phyloP scores from a whole-genome alignment of 2,888 invertebrate species.

The Teleiodes luculella region DNA sequence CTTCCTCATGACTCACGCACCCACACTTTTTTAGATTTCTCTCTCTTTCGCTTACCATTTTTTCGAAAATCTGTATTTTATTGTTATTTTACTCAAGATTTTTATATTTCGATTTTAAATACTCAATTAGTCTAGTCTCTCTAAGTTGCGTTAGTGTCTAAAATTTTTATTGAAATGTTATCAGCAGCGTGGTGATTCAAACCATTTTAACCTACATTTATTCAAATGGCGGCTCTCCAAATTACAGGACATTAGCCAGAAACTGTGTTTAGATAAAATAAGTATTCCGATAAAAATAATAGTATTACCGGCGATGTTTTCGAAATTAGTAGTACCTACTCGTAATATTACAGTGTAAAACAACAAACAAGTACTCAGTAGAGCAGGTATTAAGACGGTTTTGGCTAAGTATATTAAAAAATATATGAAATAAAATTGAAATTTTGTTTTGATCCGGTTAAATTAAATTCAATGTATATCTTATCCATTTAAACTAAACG shows the following conservation, averaged over 20 bases:
- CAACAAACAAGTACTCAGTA: constrained; percentile 17
- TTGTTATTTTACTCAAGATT: too few relatives aligned
- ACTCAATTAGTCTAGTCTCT: neutral
- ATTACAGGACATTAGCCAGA: constrained; percentile 12
- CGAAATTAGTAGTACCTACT: constrained; percentile 6
- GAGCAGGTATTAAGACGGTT: too few relatives aligned
- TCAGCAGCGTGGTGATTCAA: constrained; percentile 1
- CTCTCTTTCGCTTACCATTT: too few relatives aligned
- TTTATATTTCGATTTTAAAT: neutral
- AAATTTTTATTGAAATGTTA: neutral
- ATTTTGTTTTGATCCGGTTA: too few relatives aligned
- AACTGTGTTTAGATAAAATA: constrained; percentile 17
- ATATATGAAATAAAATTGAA: too few relatives aligned
- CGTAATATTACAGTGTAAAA: constrained; percentile 8
- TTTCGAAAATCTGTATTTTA: too few relatives aligned
- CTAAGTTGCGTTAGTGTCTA: neutral
- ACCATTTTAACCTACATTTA: constrained; percentile 14
- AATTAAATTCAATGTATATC: too few relatives aligned
- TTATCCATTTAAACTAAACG: neutral
- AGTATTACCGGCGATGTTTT: constrained; percentile 4
- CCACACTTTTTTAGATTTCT: constrained; percentile 40
- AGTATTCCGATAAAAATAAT: too few relatives aligned
- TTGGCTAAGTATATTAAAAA: too few relatives aligned
- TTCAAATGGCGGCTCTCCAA: constrained; percentile 11
- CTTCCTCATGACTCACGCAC: constrained; percentile 50